phyloP scores from a whole-genome alignment of 2,113 vertebrate genomes.

The Oxygymnocypris stewartii region DNA sequence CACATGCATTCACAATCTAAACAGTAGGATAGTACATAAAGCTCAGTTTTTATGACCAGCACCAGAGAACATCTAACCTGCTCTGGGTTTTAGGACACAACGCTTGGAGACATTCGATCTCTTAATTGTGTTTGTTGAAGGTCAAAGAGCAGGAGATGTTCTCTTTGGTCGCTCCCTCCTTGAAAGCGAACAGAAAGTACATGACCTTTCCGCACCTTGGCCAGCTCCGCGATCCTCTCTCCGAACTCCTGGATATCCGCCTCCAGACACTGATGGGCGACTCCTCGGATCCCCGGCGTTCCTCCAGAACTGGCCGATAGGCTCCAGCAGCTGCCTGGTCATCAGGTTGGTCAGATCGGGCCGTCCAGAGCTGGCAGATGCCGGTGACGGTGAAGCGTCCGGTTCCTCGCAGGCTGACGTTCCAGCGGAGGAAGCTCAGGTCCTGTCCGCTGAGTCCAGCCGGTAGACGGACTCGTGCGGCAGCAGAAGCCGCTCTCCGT shows the following conservation, averaged over 20 bases:
- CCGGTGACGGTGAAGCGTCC: slow-evolving; percentile 85
- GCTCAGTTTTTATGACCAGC: no score
- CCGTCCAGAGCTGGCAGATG: slow-evolving; percentile 95
- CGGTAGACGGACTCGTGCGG: slow-evolving; percentile 82
- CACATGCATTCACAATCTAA: neutral
- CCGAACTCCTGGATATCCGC: slow-evolving; percentile 92
- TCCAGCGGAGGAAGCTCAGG: slow-evolving; percentile 82
- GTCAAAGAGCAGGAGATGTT: slow-evolving; percentile 80
- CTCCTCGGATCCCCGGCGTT: slow-evolving; percentile 66
- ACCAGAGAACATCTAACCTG: neutral
- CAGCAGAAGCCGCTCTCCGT: slow-evolving; percentile 85
- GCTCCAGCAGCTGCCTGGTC: slow-evolving; percentile 92
- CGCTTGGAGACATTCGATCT: neutral
- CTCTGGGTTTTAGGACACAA: neutral
- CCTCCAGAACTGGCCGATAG: slow-evolving; percentile 87
- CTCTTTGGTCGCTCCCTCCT: slow-evolving; percentile 75
- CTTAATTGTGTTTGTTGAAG: slow-evolving; percentile 70
- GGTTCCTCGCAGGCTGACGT: slow-evolving; percentile 71
- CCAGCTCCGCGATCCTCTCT: slow-evolving; percentile 87
- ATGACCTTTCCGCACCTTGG: slow-evolving; percentile 91
- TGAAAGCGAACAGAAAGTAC: slow-evolving; percentile 89
- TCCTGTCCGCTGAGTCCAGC: slow-evolving; percentile 80
- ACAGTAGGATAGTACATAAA: neutral
- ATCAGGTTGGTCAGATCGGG: slow-evolving; percentile 95
- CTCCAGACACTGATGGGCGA: slow-evolving; percentile 79